Evolutionary conservation across 2,888 invertebrate genomes (phyloP).

Genomic region (Selenia dentaria): DNA sequence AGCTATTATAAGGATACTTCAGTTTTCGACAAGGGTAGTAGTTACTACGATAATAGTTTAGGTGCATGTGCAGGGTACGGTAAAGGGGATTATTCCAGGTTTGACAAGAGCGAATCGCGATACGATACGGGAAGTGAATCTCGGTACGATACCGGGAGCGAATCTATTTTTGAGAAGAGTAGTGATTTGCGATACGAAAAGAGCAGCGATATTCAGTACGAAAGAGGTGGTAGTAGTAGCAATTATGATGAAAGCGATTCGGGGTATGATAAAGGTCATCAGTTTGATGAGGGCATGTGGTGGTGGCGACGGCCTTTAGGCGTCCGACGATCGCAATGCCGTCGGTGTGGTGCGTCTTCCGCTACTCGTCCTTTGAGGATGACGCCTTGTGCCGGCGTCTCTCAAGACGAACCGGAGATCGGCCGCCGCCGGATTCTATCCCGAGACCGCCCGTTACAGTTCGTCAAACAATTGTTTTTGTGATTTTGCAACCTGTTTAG

Average conservation of each 20-base stretch:
- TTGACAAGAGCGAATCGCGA: conserved; percentile 26
- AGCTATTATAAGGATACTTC: conserved; percentile 25
- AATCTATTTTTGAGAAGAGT: conserved; percentile 14
- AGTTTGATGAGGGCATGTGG: conserved; percentile 52
- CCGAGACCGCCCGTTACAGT: conserved; percentile 68
- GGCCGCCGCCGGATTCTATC: conserved; percentile 55
- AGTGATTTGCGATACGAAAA: conserved; percentile 22
- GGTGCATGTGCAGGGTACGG: conserved; percentile 35
- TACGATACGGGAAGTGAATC: conserved; percentile 23
- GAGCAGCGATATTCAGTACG: conserved; percentile 19
- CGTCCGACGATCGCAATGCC: conserved; percentile 58
- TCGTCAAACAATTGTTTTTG: conserved; percentile 67
- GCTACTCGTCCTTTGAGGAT: conserved; percentile 64
- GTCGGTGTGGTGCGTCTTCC: conserved; percentile 66
- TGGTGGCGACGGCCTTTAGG: conserved; percentile 57
- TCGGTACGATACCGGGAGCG: conserved; percentile 24
- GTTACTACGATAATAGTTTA: conserved; percentile 21
- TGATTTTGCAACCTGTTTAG: conserved; percentile 11
- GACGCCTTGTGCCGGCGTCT: conserved; percentile 58
- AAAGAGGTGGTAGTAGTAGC: conserved; percentile 32
- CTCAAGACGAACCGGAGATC: conserved; percentile 41
- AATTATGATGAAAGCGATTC: conserved; percentile 45
- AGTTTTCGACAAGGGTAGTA: conserved; percentile 31
- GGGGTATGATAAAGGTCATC: conserved; percentile 47
- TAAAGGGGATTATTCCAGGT: conserved; percentile 20